Evolutionary conservation across 2,888 invertebrate genomes (phyloP).

Genomic region (Drosophila buzzatii): DNA sequence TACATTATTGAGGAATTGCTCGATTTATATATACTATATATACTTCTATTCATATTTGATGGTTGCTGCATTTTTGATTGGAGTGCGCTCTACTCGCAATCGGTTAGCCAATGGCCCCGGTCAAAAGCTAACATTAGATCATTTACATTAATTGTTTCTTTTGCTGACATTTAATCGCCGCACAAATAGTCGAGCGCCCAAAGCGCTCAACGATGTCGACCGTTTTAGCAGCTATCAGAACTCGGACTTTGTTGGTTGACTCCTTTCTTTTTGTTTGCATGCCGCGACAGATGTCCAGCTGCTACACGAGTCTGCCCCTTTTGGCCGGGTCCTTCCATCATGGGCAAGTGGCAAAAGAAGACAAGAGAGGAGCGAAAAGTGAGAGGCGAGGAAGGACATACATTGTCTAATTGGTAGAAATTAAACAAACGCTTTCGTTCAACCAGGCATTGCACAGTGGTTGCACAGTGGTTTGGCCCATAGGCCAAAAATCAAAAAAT

Average conservation of each 20-base stretch:
- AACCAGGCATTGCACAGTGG: no score
- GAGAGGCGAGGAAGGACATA: neutral
- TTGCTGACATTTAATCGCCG: neutral
- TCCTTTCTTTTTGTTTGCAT: conserved; percentile 33
- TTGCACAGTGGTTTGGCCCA: no score
- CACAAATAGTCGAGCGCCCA: neutral
- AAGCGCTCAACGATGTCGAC: neutral
- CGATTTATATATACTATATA: neutral
- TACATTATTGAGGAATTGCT: neutral
- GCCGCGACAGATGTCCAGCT: conserved; percentile 22
- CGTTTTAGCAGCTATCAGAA: neutral
- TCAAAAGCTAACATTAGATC: conserved; percentile 19
- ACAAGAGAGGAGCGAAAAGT: neutral
- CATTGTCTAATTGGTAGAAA: conserved; percentile 53
- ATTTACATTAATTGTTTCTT: conserved; percentile 20
- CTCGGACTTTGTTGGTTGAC: conserved; percentile 16
- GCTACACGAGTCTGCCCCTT: neutral
- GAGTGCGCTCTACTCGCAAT: neutral
- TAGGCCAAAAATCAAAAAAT: conserved; percentile 13
- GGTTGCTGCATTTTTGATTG: neutral
- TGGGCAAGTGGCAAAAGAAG: conserved; percentile 26
- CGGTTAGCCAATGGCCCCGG: neutral
- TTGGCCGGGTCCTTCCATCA: neutral
- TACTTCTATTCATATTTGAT: neutral
- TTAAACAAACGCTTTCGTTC: conserved; percentile 26